A percentile compares a stretch with the other conserved stretches of the same genome.
Conservation (phyloP, 2,113 vertebrate genomes). For the Zapus hudsonius region DNA sequence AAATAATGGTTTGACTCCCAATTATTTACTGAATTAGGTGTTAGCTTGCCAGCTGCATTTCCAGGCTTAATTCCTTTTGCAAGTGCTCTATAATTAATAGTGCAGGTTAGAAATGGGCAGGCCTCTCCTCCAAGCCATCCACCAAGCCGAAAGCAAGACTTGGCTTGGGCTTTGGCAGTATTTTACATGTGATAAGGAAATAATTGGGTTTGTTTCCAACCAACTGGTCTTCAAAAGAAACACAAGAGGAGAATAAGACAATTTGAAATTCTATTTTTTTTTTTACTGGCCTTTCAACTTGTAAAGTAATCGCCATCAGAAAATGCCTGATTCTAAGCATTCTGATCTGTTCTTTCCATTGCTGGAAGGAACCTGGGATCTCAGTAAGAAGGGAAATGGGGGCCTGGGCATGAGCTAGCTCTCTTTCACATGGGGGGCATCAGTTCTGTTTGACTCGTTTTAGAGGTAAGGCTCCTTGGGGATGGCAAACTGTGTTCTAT, state of each 20-base stretch:
- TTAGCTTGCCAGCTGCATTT: slow-evolving; percentile 65
- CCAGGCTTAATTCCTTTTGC: slow-evolving; percentile 77
- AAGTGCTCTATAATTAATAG: slow-evolving; percentile 76
- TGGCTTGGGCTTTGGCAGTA: not conserved
- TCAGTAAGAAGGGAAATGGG: not conserved
- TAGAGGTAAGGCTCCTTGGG: too few relatives aligned
- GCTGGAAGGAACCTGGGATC: not conserved
- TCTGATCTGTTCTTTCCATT: not conserved
- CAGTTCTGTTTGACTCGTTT: not conserved
- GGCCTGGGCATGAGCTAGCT: not conserved
- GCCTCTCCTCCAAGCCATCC: slow-evolving; percentile 68
- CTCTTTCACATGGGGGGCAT: not conserved
- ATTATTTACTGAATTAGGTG: slow-evolving; percentile 78
- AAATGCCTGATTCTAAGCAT: slow-evolving; percentile 46
- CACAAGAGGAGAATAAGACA: slow-evolving; percentile 36
- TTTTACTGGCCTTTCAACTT: slow-evolving; percentile 62
- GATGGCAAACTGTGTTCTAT: not conserved
- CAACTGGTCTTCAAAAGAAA: slow-evolving; percentile 70
- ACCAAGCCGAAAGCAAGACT: slow-evolving; percentile 43
- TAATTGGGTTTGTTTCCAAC: slow-evolving; percentile 52
- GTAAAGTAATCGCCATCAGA: slow-evolving; percentile 51
- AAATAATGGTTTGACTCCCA: slow-evolving; percentile 84
- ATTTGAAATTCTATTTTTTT: slow-evolving; percentile 65
- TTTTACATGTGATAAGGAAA: slow-evolving; percentile 41
- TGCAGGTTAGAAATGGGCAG: slow-evolving; percentile 68